Evolutionary conservation across 2,113 vertebrate species (phyloP), one percentile per base, ranked within the genome.

Genomic region (Brienomyrus brachyistius): DNA sequence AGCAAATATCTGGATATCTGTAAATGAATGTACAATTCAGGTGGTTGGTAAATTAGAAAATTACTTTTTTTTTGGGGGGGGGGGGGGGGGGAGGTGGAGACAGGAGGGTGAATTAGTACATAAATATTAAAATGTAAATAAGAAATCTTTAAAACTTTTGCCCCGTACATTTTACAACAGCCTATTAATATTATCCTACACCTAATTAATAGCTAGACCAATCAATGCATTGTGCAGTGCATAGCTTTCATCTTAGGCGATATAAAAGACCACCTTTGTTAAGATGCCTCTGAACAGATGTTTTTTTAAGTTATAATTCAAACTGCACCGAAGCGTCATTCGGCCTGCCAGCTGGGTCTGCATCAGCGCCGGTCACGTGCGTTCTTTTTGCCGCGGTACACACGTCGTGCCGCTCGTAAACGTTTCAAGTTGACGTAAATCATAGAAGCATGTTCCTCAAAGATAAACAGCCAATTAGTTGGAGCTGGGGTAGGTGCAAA

Each of bases 401-500:
- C 70, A 15, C 13, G 74, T 40, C 35, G 74, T 43, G 35, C 31
- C 15, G 17, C 35, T 80, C 35, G 74, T 80, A 80, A 80, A 35
- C 74, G 74, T 43, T 80, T 40, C 74, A 80, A 80, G 74, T 80
- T 80, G 74, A 80, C 74, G 74, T 80, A 80, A 80, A 80, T 80
- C 74, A 80, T 80, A 80, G 40, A 80, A 80, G 74, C 35, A 17
- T 80, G 74, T 80, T 80, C 35, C 13, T 17, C 74, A 80, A 80
- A 80, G 74, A 80, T 80, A 80, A 80, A 15, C 74, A 80, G 74
- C 35, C 35, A 80, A 80, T 80, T 80, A 80, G 35, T 17, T 43
- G 74, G 19, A 80, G 74, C 74, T 6, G 13, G 35, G 31, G 35
- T 80, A 80, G 74, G 74, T 80, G 74, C 6, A 13, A 80, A 35